These are phyloP conservation scores for Euplexia lucipara DNA, from an alignment of 2,888 invertebrate species.

Conservation along the genomic window DNA sequence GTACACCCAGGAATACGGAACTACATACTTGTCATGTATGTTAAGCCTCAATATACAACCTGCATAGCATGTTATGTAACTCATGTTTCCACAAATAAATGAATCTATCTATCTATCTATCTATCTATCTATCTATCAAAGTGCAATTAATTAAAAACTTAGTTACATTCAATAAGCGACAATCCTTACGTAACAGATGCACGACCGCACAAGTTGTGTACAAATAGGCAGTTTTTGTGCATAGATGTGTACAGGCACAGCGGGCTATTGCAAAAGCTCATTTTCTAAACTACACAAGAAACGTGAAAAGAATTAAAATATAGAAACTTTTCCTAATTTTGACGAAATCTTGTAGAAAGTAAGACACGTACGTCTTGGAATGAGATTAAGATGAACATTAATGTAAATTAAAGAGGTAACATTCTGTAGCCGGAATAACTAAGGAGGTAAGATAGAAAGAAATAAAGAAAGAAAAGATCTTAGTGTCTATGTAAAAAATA, in stretches of 20 bases:
- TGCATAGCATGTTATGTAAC: too few species aligned
- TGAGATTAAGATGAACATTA: constrained; percentile 3
- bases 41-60: constrained; percentile 22
- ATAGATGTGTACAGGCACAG: background rate
- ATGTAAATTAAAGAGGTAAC: constrained; percentile 1
- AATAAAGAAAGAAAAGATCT: too few species aligned
- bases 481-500: too few species aligned
- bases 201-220: constrained; percentile 40
- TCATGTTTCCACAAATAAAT: too few species aligned
- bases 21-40: constrained; percentile 10
- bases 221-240: constrained; percentile 25
- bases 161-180: constrained; percentile 28
- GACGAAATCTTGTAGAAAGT: constrained; percentile 28
- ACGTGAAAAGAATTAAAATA: constrained; percentile 17
- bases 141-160: constrained; percentile 43
- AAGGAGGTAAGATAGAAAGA: background rate
- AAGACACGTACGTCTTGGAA: constrained; percentile 18
- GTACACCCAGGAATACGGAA: constrained; percentile 36
- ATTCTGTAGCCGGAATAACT: background rate
- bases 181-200: constrained; percentile 37
- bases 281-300: background rate
- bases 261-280: constrained; percentile 21
- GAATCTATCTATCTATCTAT: too few species aligned
- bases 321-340: background rate
- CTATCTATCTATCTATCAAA: too few species aligned